Conservation (phyloP, 2,797 vertebrate species). For the Diceros bicornis region DNA sequence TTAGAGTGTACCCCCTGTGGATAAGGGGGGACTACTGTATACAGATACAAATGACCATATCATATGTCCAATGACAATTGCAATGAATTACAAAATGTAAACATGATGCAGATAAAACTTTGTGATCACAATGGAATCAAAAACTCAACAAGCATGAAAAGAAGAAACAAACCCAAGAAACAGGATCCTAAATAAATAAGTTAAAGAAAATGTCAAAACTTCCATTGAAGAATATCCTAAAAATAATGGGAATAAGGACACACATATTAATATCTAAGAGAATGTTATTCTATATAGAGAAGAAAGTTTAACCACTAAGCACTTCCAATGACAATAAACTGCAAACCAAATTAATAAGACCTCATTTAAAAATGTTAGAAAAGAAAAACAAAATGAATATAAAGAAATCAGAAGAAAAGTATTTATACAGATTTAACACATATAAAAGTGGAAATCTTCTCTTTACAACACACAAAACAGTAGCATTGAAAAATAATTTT, state of each 20-base stretch:
- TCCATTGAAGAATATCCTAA: slow-evolving; percentile 16
- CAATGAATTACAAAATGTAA: slow-evolving; percentile 38
- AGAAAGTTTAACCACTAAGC: slow-evolving; percentile 38
- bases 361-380: slow-evolving; percentile 39
- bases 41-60: neutral
- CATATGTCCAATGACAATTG: neutral
- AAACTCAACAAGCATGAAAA: neutral
- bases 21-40: too few relatives aligned
- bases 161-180: neutral
- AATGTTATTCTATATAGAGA: neutral
- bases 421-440: slow-evolving; percentile 23
- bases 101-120: neutral
- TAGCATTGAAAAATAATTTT: neutral
- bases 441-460: slow-evolving; percentile 10
- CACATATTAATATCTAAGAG: slow-evolving; percentile 5
- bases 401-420: neutral
- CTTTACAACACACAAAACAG: neutral
- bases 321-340: neutral
- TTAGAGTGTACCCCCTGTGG: too few relatives aligned
- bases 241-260: neutral
- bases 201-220: slow-evolving; percentile 4
- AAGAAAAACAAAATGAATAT: neutral
- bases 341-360: neutral
- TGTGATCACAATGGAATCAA: neutral
- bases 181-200: neutral